A percentile compares a stretch with the other conserved stretches of the same genome.
These are phyloP conservation scores for Myrmecobius fasciatus DNA, from an alignment of 2,113 vertebrate genomes.

Conservation along the genomic window DNA sequence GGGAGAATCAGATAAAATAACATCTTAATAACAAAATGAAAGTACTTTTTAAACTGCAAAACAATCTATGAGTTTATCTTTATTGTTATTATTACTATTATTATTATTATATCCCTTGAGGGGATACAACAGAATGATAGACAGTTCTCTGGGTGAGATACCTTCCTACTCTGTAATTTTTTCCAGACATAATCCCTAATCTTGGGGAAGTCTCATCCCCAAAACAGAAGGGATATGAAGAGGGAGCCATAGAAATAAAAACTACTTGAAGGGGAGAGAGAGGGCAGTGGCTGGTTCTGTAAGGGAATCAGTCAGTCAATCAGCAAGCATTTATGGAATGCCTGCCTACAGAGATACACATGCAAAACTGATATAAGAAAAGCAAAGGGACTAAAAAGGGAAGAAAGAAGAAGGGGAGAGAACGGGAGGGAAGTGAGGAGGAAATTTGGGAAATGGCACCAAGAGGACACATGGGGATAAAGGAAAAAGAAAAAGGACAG, in stretches of 20 bases:
- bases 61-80: background rate
- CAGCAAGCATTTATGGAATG: background rate
- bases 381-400: background rate
- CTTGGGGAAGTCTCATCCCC: background rate
- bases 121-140: background rate
- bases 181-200: background rate
- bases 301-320: background rate
- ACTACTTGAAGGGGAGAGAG: background rate
- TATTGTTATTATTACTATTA: no score
- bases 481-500: background rate
- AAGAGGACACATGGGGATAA: background rate
- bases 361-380: background rate
- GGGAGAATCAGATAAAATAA: background rate
- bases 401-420: background rate
- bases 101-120: background rate
- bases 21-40: background rate
- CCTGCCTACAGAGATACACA: background rate
- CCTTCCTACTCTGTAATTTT: background rate
- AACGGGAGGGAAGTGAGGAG: background rate
- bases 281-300: background rate
- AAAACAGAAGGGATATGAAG: background rate
- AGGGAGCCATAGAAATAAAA: background rate
- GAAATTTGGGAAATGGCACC: background rate
- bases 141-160: background rate
- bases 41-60: background rate